phyloP scores from a whole-genome alignment of 2,797 vertebrate species.

The Falco cherrug region DNA sequence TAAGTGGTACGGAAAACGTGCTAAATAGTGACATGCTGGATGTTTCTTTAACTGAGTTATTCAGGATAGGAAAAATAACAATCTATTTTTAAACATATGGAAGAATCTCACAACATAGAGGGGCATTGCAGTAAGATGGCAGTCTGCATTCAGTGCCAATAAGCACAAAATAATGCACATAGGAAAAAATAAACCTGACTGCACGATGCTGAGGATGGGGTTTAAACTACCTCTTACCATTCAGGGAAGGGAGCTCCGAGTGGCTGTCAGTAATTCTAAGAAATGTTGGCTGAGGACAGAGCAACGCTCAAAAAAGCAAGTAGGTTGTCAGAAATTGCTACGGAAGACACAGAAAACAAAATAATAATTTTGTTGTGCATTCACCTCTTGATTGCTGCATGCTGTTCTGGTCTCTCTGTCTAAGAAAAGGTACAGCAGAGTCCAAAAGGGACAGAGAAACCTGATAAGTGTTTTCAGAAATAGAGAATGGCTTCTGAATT shows the following conservation, averaged over 20 bases:
- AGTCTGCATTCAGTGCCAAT: not conserved
- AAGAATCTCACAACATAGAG: not conserved
- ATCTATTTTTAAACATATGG: not conserved
- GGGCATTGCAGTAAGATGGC: not conserved
- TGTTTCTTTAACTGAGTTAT: not conserved
- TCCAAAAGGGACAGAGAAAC: not conserved
- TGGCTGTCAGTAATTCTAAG: conserved; percentile 26
- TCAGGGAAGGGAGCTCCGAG: not conserved
- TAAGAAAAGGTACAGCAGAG: not conserved
- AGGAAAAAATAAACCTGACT: not conserved
- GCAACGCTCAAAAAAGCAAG: not conserved
- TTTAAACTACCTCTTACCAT: not conserved
- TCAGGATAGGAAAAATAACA: not conserved
- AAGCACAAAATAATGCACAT: not conserved
- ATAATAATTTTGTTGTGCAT: conserved; percentile 26
- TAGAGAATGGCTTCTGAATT: not conserved
- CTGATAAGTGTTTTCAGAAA: conserved; percentile 39
- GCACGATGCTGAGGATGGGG: not conserved
- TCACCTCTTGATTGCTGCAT: not conserved
- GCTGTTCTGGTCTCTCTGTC: not conserved
- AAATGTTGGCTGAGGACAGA: conserved; percentile 3
- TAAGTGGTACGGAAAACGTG: not conserved
- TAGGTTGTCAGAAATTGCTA: conserved; percentile 7
- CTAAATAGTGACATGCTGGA: not conserved
- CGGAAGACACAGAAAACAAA: conserved; percentile 32